Evolutionary conservation across 1,140 invertebrate genomes (phyloP).

Genomic region (Hylaeus volcanicus): DNA sequence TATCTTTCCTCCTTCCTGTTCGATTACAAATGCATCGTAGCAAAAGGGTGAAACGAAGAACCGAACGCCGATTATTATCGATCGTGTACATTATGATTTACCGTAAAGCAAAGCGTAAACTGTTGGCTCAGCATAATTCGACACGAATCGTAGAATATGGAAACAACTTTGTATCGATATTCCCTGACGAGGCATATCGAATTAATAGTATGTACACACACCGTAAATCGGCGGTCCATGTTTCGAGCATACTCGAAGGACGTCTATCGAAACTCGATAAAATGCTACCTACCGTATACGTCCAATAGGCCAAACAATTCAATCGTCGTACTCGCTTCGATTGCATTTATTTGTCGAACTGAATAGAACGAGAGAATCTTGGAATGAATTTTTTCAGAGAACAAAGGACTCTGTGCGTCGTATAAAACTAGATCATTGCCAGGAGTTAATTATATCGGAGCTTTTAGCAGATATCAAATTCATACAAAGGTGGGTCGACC

Average conservation of each 20-base stretch:
- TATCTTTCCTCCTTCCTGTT: too few species aligned
- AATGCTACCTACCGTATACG: background rate
- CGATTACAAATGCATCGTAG: background rate
- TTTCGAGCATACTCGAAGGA: background rate
- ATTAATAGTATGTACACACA: conserved; percentile 25
- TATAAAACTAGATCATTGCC: background rate
- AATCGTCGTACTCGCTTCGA: background rate
- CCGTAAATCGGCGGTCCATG: background rate
- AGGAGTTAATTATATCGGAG: conserved; percentile 14
- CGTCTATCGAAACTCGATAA: conserved; percentile 1
- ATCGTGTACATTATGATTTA: conserved; percentile 16
- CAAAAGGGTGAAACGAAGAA: background rate
- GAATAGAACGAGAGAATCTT: too few species aligned
- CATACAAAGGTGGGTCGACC: conserved; percentile 39
- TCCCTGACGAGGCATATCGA: background rate
- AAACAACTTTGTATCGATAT: conserved; percentile 34
- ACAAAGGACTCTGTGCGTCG: too few species aligned
- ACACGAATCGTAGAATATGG: conserved; percentile 26
- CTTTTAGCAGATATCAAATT: conserved; percentile 29
- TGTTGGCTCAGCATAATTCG: conserved; percentile 18
- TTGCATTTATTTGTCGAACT: too few species aligned
- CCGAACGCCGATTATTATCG: background rate
- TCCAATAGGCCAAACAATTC: background rate
- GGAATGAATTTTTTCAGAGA: too few species aligned
- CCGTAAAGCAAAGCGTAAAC: conserved; percentile 25